phyloP scores from a whole-genome alignment of 2,888 invertebrate genomes.

The Patella depressa region DNA sequence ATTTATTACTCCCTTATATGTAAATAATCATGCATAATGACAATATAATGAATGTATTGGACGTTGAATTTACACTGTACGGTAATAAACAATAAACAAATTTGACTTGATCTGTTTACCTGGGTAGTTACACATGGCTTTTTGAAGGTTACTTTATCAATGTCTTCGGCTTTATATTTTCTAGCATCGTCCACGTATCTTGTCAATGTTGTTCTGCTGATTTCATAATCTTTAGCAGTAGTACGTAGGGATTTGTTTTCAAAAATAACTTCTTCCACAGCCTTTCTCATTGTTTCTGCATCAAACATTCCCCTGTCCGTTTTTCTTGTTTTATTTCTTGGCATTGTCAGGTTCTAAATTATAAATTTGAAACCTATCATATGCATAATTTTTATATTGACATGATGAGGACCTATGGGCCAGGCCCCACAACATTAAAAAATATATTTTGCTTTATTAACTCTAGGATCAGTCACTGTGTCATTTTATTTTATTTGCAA shows the following conservation, averaged over 20 bases:
- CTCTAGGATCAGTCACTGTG: not conserved
- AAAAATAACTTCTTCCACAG: not conserved
- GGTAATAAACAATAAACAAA: too few relatives aligned
- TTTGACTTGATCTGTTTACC: not conserved
- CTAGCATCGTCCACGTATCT: too few relatives aligned
- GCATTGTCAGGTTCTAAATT: not conserved
- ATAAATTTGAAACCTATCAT: not conserved
- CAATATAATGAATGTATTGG: too few relatives aligned
- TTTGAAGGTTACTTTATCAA: not conserved
- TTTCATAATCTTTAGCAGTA: not conserved
- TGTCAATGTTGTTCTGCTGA: not conserved
- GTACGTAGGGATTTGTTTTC: not conserved
- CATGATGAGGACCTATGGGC: not conserved
- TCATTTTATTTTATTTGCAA: not conserved
- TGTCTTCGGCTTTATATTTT: too few relatives aligned
- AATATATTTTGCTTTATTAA: not conserved
- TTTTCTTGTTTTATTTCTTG: slow-evolving; percentile 8
- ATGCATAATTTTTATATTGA: not conserved
- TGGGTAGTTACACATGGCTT: not conserved
- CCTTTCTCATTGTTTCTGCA: not conserved
- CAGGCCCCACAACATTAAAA: not conserved
- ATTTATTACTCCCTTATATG: too few relatives aligned
- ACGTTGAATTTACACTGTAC: too few relatives aligned
- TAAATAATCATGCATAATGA: too few relatives aligned
- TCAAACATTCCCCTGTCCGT: not conserved